phyloP scores from a whole-genome alignment of 2,113 vertebrate genomes.

The Campylorhamphus procurvoides region DNA sequence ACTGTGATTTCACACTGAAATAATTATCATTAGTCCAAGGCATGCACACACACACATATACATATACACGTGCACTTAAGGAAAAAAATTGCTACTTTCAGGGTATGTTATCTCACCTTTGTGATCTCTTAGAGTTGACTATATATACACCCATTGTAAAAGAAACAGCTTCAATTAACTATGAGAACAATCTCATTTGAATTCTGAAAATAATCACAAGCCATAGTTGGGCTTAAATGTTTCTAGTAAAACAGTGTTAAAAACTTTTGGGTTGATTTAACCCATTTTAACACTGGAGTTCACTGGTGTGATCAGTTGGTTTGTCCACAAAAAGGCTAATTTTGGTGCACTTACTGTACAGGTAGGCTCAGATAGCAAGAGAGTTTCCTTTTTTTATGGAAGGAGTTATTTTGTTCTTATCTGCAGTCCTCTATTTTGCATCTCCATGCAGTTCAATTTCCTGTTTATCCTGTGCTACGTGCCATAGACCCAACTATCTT shows the following conservation, averaged over 20 bases:
- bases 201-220: slow-evolving; percentile 70
- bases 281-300: slow-evolving; percentile 19
- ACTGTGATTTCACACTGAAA: slow-evolving; percentile 86
- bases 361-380: not conserved
- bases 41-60: slow-evolving; percentile 27
- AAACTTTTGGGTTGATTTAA: slow-evolving; percentile 64
- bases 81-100: slow-evolving; percentile 67
- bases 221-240: slow-evolving; percentile 56
- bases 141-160: slow-evolving; percentile 73
- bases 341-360: not conserved
- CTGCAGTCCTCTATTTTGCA: not conserved
- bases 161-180: slow-evolving; percentile 76
- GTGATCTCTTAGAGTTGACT: slow-evolving; percentile 70
- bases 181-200: slow-evolving; percentile 75
- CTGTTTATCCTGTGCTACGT: not conserved
- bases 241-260: slow-evolving; percentile 53
- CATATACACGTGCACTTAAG: slow-evolving; percentile 55
- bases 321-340: not conserved
- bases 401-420: not conserved
- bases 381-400: not conserved
- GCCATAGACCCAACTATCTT: not conserved
- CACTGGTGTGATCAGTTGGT: not conserved
- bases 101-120: slow-evolving; percentile 79
- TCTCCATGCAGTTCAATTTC: not conserved
- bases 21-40: slow-evolving; percentile 85